Evolutionary conservation across 2,113 vertebrate genomes (phyloP).

Genomic region (Phycodurus eques): DNA sequence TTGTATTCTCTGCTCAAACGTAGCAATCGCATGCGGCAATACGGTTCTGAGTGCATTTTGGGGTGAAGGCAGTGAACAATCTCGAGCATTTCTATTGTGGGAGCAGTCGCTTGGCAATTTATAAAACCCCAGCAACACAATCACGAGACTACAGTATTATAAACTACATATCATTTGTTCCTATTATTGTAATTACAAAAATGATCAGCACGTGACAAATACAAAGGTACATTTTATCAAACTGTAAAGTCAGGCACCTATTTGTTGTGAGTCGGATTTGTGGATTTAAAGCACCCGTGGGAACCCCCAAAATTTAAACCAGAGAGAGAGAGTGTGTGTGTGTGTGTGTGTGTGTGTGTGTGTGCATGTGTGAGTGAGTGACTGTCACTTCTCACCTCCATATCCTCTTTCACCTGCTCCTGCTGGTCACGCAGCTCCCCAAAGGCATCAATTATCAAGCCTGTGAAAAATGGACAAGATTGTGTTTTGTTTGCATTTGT

Average conservation of each 20-base stretch:
- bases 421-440: conserved; percentile 71
- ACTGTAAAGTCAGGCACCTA: neutral
- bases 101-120: neutral
- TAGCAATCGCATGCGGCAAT: neutral
- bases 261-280: neutral
- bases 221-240: neutral
- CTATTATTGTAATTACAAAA: neutral
- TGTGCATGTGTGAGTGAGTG: too few relatives aligned
- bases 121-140: neutral
- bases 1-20: neutral
- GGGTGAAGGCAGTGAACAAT: neutral
- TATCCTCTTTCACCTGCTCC: conserved; percentile 71
- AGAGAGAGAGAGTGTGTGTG: neutral
- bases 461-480: conserved; percentile 28
- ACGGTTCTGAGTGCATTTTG: neutral
- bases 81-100: neutral
- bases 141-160: neutral
- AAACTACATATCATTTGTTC: neutral
- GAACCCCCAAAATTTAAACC: neutral
- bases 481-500: neutral
- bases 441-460: conserved; percentile 71
- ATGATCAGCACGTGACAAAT: neutral
- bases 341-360: neutral
- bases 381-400: conserved; percentile 55
- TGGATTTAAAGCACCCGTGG: neutral